These are phyloP conservation scores for Drosophila baimaii DNA, from an alignment of 1,140 invertebrate species.

Conservation along the genomic window DNA sequence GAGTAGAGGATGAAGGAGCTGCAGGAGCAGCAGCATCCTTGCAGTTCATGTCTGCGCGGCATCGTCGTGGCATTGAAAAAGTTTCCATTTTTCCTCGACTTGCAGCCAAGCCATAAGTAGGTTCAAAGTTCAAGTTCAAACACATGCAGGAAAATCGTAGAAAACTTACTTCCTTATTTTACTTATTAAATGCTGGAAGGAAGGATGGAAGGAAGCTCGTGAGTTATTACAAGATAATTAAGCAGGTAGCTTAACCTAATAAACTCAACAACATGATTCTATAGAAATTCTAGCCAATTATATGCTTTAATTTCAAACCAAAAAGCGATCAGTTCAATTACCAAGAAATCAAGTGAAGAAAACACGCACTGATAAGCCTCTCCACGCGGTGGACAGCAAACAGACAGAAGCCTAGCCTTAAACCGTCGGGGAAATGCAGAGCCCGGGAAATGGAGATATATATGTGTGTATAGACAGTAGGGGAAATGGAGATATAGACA, in stretches of 20 bases:
- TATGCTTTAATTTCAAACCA: neutral
- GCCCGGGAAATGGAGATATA: neutral
- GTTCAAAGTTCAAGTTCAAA: slow-evolving; percentile 55
- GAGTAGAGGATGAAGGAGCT: slow-evolving; percentile 10
- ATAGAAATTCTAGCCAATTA: neutral
- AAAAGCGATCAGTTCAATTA: slow-evolving; percentile 30
- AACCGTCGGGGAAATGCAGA: neutral
- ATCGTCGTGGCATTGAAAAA: slow-evolving; percentile 46
- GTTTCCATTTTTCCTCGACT: slow-evolving; percentile 45
- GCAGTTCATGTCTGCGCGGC: slow-evolving; percentile 27
- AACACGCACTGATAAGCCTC: slow-evolving; percentile 36
- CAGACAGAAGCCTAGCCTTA: slow-evolving; percentile 12
- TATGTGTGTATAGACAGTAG: slow-evolving; percentile 4
- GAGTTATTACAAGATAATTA: too few relatives aligned
- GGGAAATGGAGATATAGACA: slow-evolving; percentile 5
- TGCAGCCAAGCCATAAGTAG: slow-evolving; percentile 45
- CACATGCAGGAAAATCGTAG: slow-evolving; percentile 11
- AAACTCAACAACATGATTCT: too few relatives aligned
- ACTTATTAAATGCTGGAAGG: neutral
- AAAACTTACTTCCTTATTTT: neutral
- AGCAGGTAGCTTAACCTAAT: too few relatives aligned
- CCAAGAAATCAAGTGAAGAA: slow-evolving; percentile 26
- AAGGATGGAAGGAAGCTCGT: neutral
- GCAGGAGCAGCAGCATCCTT: slow-evolving; percentile 12
- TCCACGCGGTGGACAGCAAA: slow-evolving; percentile 5